Evolutionary conservation across 2,113 vertebrate species (phyloP), one percentile per base, ranked within the genome.

Genomic region (Microcebus tavaratra): DNA sequence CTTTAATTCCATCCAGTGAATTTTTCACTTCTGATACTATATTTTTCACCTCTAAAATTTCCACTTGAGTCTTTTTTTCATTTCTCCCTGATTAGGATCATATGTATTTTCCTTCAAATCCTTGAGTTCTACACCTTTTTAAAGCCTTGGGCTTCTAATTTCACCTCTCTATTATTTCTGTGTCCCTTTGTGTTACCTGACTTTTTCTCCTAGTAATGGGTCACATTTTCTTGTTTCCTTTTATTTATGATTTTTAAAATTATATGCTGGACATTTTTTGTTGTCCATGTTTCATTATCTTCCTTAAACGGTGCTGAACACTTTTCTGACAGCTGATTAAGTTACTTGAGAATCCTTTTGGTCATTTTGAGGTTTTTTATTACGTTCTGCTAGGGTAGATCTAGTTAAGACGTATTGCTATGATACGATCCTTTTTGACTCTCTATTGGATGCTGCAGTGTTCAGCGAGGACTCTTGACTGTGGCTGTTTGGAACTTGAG

Each of bases 121-220:
- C 39, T 57, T 48, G 6, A 95, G 4, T 13, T 65, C 5, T 59
- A 36, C 92, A 75, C 50, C 55, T 65, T 76, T 89, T 27, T 57
- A 75, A 89, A 29, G 34, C 65, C 34, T 90, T 83, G 48, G 39
- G 8, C n/a, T 95, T 90, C 15, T 91, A 65, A 92, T 63, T 95
- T 93, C 70, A 45, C 39, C 42, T 70, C 14, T 93, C 31, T 34
- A 50, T 50, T 89, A 76, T 70, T 85, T 75, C 25, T 93, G 8
- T 75, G 31, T 42, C 63, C 84, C 13, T 53, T 25, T 82, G 13
- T 3, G 5, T 13, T 80, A 55, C 20, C n/a, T 85, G 3, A 73
- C 1, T 20, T 76, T 87, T 91, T 48, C 18, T 75, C n/a, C 27
- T 65, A 50, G 25, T 76, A 91, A 81, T 39, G 12, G 12, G 4